Base-by-base conservation (phyloP, 2,888 invertebrate species). In the Bibio marci region DNA sequence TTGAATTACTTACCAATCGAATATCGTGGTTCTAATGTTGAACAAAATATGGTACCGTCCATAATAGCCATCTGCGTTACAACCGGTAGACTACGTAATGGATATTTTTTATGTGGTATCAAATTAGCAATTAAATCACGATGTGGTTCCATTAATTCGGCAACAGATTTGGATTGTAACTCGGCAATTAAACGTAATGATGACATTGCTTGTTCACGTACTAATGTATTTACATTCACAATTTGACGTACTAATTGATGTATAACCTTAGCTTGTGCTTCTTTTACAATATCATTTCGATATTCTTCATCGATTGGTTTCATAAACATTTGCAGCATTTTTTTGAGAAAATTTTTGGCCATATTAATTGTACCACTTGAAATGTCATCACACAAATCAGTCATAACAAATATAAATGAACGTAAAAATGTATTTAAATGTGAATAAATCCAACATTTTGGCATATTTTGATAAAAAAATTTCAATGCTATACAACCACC, bases 11-110 rank as follows among this genome's bases (percentile, higher is more conserved):
- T 57, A 76, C 77, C 82, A 46, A 92, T 83, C 6, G 88, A 88
- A 59, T 94, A 68, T 39, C 90, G 69, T 0, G 95, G 95, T 47
- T 78, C 80, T 31, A 95, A 63, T 0, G 91, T 90, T 0, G 91
- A 90, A 54, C 94, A 95, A 63, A 95, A 95, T 11, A 90, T 92
- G 44, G 91, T 94, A 0, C 94, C 94, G 53, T 95, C 94, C 88
- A 97, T 90, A 3, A 95, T 66, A 8, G 94, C 95, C 63, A 95
- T 92, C 62, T 95, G 95, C 2, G 90, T 88, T 52, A 90, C 91
- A 2, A 90, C 87, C 0, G 95, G 91, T 55, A 94, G 94, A 61
- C 94, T 92, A 17, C 90, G 72, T 0, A 95, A 66, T 30, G 91
- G 65, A 63, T 94, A 91, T 54, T 94, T 94, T 59, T 87, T 90